Percentiles rank a stretch among this genome's conserved stretches.
Evolutionary conservation across 92 coral and sea anemone species (phyloP).

Genomic region (Chrysogorgia sp.): DNA sequence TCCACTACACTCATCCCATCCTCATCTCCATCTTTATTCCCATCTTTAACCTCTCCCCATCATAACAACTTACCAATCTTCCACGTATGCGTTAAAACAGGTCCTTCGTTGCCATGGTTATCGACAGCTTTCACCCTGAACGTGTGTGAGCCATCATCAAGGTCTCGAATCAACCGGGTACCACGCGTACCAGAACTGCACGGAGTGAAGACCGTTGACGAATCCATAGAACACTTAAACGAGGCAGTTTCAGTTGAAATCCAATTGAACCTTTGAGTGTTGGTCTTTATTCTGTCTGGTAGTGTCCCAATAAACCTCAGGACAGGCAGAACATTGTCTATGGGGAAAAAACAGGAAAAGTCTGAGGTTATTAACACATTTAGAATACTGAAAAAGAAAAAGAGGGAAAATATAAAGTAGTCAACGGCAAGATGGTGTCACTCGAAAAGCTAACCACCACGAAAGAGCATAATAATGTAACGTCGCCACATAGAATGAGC

Average conservation of each 20-base stretch:
- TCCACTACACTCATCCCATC: background rate
- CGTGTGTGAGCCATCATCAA: conserved; percentile 24
- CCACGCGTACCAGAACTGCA: conserved; percentile 9
- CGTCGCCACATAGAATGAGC: no score
- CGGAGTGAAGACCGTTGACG: background rate
- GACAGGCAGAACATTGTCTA: conserved; percentile 8
- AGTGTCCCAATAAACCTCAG: conserved; percentile 18
- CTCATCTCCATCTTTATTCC: background rate
- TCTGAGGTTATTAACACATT: no score
- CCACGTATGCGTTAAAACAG: conserved; percentile 29
- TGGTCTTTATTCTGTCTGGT: conserved; percentile 9
- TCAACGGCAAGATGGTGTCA: no score
- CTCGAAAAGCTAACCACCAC: no score
- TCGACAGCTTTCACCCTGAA: conserved; percentile 24
- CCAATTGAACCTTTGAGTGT: conserved; percentile 13
- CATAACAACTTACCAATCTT: background rate
- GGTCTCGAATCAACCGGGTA: background rate
- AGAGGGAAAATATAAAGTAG: no score
- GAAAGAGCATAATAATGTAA: no score
- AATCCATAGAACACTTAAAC: conserved; percentile 28
- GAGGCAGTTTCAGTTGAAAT: conserved; percentile 1
- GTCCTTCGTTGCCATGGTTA: conserved; percentile 20
- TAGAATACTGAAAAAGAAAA: no score
- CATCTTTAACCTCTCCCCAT: background rate
- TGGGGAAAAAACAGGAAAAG: background rate